Conservation (phyloP, 1,140 invertebrate species). For the Drosophila suzukii region DNA sequence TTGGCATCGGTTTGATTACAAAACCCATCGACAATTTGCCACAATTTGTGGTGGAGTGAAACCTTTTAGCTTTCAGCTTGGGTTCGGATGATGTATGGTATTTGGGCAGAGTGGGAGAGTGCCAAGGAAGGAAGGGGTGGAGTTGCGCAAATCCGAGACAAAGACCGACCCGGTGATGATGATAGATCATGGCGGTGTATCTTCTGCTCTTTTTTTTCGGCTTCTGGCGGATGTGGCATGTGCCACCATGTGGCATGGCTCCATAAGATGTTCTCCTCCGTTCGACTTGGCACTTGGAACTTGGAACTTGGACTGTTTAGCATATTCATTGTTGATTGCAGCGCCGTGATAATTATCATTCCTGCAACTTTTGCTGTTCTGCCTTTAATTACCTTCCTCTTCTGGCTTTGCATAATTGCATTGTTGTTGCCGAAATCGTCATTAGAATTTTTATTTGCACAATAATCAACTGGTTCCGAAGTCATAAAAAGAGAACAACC, state of each 20-base stretch:
- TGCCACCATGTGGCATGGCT: slow-evolving; percentile 34
- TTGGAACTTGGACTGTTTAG: slow-evolving; percentile 54
- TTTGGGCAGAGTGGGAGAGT: slow-evolving; percentile 23
- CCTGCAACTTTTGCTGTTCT: slow-evolving; percentile 29
- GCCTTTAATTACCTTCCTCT: slow-evolving; percentile 70
- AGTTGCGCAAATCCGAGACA: slow-evolving; percentile 61
- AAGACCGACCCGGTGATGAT: slow-evolving; percentile 39
- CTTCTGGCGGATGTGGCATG: slow-evolving; percentile 55
- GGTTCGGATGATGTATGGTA: slow-evolving; percentile 64
- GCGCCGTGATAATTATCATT: slow-evolving; percentile 64
- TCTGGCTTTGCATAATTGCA: slow-evolving; percentile 58
- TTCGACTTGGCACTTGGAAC: slow-evolving; percentile 29
- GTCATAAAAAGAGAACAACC: slow-evolving; percentile 33
- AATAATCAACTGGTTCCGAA: slow-evolving; percentile 61
- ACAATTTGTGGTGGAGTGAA: slow-evolving; percentile 52
- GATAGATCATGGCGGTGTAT: slow-evolving; percentile 23
- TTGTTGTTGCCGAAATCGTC: slow-evolving; percentile 74
- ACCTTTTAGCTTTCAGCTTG: slow-evolving; percentile 63
- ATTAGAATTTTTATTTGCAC: slow-evolving; percentile 80
- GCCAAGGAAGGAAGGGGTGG: slow-evolving; percentile 34
- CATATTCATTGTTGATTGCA: slow-evolving; percentile 70
- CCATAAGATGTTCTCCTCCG: slow-evolving; percentile 59
- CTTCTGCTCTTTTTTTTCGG: slow-evolving; percentile 22
- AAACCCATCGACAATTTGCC: slow-evolving; percentile 70
- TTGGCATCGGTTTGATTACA: slow-evolving; percentile 54